phyloP scores from a whole-genome alignment of 2,113 vertebrate genomes.

The Accipiter virgatus region DNA sequence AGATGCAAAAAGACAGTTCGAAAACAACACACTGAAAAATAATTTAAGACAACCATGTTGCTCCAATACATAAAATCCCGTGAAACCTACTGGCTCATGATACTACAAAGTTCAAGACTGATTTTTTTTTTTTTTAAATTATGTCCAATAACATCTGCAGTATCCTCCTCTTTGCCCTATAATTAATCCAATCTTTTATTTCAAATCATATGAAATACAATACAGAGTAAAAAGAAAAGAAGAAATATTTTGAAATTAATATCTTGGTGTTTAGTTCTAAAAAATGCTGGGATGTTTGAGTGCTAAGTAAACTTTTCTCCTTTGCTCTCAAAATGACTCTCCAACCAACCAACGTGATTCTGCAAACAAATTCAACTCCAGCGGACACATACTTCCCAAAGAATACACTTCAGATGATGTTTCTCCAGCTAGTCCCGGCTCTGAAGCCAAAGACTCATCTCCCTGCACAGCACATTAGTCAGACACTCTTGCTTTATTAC shows the following conservation, averaged over 20 bases:
- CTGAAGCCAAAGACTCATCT: neutral
- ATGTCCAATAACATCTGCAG: neutral
- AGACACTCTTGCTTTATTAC: neutral
- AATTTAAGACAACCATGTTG: slow-evolving; percentile 5
- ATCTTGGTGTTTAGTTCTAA: neutral
- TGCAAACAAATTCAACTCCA: slow-evolving; percentile 13
- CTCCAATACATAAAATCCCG: neutral
- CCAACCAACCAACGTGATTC: neutral
- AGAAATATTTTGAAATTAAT: slow-evolving; percentile 10
- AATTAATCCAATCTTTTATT: slow-evolving; percentile 1
- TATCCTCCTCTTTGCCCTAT: neutral
- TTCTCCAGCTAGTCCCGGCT: neutral
- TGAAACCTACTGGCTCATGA: neutral
- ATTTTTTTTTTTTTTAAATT: neutral
- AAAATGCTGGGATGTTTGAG: neutral
- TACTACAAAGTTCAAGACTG: neutral
- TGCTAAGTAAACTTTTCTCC: neutral
- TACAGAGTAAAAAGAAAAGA: neutral
- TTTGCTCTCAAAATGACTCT: slow-evolving; percentile 31
- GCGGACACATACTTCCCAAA: neutral
- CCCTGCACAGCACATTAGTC: neutral
- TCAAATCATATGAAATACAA: slow-evolving; percentile 1
- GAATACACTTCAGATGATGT: neutral
- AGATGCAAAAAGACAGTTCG: neutral
- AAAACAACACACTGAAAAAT: slow-evolving; percentile 48